A percentile compares a stretch with the other conserved stretches of the same genome.
phyloP scores from a whole-genome alignment of 2,797 vertebrate genomes.

The Semotilus atromaculatus region DNA sequence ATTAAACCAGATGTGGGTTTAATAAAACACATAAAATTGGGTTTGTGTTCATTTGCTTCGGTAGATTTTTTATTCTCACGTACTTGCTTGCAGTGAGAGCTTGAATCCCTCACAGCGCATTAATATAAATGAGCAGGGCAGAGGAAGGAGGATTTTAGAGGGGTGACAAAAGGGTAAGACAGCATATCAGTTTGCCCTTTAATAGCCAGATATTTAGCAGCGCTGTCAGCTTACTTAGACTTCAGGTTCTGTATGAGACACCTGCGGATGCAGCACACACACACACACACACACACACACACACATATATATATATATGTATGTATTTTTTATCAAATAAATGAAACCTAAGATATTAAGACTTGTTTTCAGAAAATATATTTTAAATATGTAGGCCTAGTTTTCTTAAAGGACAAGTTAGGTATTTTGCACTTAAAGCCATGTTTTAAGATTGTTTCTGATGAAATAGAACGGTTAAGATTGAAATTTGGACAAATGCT shows the following conservation, averaged over 20 bases:
- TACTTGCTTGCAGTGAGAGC: background rate
- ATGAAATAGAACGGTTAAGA: too few relatives aligned
- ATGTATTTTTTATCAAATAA: background rate
- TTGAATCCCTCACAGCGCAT: background rate
- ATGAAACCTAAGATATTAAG: background rate
- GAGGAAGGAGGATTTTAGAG: background rate
- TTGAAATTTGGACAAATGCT: too few relatives aligned
- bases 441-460: too few relatives aligned
- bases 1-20: background rate
- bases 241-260: slow-evolving; percentile 15
- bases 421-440: too few relatives aligned
- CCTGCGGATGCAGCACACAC: background rate
- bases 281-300: too few relatives aligned
- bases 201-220: slow-evolving; percentile 14
- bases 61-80: background rate
- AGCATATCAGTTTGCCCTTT: slow-evolving; percentile 12
- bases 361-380: background rate
- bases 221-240: slow-evolving; percentile 8
- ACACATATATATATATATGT: too few relatives aligned
- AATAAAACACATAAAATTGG: background rate
- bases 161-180: background rate
- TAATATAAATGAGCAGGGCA: background rate
- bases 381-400: background rate
- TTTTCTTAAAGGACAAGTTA: too few relatives aligned
- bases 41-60: background rate